Evolutionary conservation across 2,113 vertebrate species (phyloP).

Genomic region (Aspidoscelis tigris): DNA sequence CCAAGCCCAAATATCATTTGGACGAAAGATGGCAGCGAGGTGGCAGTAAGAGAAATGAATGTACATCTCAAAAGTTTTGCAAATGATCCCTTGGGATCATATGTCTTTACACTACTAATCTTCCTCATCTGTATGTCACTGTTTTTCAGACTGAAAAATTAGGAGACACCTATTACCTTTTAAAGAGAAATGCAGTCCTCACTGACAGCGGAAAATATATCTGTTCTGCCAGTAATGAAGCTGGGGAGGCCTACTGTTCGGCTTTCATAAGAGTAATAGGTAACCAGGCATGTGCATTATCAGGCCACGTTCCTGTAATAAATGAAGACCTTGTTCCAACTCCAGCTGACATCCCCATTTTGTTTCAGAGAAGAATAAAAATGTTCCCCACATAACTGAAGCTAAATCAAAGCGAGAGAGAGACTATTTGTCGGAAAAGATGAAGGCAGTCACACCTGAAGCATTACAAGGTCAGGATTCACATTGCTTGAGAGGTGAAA

Average conservation of each 20-base stretch:
- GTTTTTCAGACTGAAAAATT: slow-evolving; percentile 64
- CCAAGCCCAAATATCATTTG: slow-evolving; percentile 58
- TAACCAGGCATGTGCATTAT: slow-evolving; percentile 49
- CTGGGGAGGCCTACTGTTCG: slow-evolving; percentile 61
- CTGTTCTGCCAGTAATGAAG: slow-evolving; percentile 64
- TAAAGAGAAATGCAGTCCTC: slow-evolving; percentile 61
- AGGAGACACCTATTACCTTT: slow-evolving; percentile 65
- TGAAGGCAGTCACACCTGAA: background rate
- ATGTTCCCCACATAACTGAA: background rate
- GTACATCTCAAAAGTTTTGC: slow-evolving; percentile 46
- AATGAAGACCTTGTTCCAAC: slow-evolving; percentile 15
- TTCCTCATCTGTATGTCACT: slow-evolving; percentile 21
- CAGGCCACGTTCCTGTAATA: background rate
- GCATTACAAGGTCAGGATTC: background rate
- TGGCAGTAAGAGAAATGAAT: slow-evolving; percentile 39
- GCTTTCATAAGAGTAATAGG: slow-evolving; percentile 62
- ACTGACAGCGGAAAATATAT: slow-evolving; percentile 62
- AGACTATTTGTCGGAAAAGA: slow-evolving; percentile 31
- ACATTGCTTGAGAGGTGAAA: background rate
- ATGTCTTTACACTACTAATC: slow-evolving; percentile 20
- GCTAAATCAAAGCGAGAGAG: slow-evolving; percentile 48
- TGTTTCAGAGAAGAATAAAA: slow-evolving; percentile 62
- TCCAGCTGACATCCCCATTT: slow-evolving; percentile 14
- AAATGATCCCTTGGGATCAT: slow-evolving; percentile 26
- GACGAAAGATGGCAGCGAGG: slow-evolving; percentile 60